These are phyloP conservation scores for Leucosticte australis DNA, from an alignment of 2,113 vertebrate genomes.

Conservation along the genomic window DNA sequence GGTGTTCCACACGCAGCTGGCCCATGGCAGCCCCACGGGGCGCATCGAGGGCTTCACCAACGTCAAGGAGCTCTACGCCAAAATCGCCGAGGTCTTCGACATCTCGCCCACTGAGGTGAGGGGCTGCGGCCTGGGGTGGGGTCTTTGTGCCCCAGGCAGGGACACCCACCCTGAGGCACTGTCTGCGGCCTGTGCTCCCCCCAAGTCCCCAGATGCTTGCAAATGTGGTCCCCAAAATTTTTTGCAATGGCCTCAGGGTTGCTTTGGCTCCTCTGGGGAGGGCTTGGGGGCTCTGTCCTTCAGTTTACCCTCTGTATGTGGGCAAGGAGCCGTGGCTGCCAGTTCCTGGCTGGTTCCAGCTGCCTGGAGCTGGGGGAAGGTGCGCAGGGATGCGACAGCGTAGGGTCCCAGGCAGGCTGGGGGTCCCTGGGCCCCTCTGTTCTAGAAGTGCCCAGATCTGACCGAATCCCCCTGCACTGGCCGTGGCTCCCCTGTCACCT, in stretches of 20 bases:
- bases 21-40: slow-evolving; percentile 92
- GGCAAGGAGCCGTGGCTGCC: not conserved
- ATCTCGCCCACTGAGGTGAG: slow-evolving; percentile 95
- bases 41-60: slow-evolving; percentile 95
- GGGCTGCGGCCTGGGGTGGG: rapidly evolving
- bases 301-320: not conserved
- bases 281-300: not conserved
- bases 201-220: not conserved
- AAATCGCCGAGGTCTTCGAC: slow-evolving; percentile 94
- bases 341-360: no score
- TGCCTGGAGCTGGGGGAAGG: not conserved
- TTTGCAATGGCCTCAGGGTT: not conserved
- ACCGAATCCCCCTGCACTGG: rapidly evolving
- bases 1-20: slow-evolving; percentile 94
- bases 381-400: no score
- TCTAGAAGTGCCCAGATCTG: not conserved
- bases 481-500: rapidly evolving
- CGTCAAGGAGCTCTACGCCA: slow-evolving; percentile 94
- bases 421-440: not conserved
- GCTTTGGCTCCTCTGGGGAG: not conserved
- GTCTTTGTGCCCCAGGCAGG: not conserved
- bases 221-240: not conserved
- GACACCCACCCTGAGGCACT: rapidly evolving
- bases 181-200: not conserved
- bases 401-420: not conserved